phyloP scores from a whole-genome alignment of 1,140 invertebrate genomes.

The Pectinophora gossypiella region DNA sequence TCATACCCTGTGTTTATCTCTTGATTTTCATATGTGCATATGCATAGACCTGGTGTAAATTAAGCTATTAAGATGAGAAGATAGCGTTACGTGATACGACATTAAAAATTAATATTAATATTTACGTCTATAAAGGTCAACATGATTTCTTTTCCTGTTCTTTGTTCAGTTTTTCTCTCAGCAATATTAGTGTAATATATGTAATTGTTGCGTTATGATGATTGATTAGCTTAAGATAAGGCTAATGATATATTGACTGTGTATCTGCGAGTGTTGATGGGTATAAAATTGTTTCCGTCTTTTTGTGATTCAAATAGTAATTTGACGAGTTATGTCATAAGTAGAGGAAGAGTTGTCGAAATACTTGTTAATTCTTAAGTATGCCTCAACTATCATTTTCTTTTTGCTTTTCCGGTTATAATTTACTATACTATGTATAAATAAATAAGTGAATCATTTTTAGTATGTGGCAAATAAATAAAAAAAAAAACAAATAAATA shows the following conservation, averaged over 20 bases:
- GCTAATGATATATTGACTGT: background rate
- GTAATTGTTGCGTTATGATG: slow-evolving; percentile 9
- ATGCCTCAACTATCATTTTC: too few species aligned
- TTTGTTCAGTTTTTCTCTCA: slow-evolving; percentile 36
- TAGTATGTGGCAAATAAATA: too few species aligned
- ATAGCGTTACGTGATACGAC: background rate
- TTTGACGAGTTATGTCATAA: too few species aligned
- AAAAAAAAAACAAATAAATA: too few species aligned
- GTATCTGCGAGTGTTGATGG: background rate
- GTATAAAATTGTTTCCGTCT: background rate
- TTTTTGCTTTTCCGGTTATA: too few species aligned
- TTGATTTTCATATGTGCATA: too few species aligned
- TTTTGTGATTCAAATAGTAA: too few species aligned
- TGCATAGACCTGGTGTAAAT: background rate
- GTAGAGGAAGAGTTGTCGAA: too few species aligned
- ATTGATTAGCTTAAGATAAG: slow-evolving; percentile 6
- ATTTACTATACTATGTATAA: too few species aligned
- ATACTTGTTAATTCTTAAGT: too few species aligned
- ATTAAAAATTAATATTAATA: background rate
- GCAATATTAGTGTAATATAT: slow-evolving; percentile 7
- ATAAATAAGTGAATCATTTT: too few species aligned
- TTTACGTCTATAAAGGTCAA: slow-evolving; percentile 22
- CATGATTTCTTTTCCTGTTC: slow-evolving; percentile 36
- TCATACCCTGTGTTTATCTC: too few species aligned
- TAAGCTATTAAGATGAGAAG: background rate